Percentiles rank a stretch among this genome's conserved stretches.
phyloP scores from a whole-genome alignment of 2,113 vertebrate genomes.

The Engraulis encrasicolus region DNA sequence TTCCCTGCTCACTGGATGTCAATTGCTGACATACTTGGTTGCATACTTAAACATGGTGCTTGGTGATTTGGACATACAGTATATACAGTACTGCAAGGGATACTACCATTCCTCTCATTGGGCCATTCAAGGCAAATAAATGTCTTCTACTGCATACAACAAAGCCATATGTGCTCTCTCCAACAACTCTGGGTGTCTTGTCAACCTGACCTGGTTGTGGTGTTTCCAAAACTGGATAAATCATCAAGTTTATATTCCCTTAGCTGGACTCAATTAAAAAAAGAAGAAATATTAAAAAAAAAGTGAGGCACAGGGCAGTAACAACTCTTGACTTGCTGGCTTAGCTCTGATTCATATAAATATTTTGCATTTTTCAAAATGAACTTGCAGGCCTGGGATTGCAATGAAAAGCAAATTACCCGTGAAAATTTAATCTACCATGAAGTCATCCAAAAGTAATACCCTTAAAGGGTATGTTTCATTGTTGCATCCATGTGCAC shows the following conservation, averaged over 20 bases:
- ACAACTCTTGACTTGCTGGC: neutral
- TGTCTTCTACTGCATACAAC: neutral
- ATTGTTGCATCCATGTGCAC: slow-evolving; percentile 15
- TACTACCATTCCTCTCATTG: neutral
- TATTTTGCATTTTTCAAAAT: neutral
- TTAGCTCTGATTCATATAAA: neutral
- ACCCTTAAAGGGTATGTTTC: neutral
- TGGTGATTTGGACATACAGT: neutral
- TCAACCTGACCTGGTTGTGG: neutral
- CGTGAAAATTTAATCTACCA: slow-evolving; percentile 19
- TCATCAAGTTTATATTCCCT: neutral
- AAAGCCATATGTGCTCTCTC: neutral
- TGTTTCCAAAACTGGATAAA: neutral
- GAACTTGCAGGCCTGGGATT: slow-evolving; percentile 4
- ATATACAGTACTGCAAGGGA: too few relatives aligned
- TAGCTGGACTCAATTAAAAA: neutral
- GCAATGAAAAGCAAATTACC: slow-evolving; percentile 13
- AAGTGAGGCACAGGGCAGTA: neutral
- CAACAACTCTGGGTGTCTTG: neutral
- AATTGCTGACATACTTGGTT: neutral
- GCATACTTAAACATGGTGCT: neutral
- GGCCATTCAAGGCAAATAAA: neutral
- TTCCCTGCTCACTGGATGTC: neutral
- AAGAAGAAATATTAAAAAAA: neutral
- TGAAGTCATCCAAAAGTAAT: slow-evolving; percentile 9